Evolutionary conservation across 2,113 vertebrate species (phyloP).

Genomic region (Cygnus buccinator): DNA sequence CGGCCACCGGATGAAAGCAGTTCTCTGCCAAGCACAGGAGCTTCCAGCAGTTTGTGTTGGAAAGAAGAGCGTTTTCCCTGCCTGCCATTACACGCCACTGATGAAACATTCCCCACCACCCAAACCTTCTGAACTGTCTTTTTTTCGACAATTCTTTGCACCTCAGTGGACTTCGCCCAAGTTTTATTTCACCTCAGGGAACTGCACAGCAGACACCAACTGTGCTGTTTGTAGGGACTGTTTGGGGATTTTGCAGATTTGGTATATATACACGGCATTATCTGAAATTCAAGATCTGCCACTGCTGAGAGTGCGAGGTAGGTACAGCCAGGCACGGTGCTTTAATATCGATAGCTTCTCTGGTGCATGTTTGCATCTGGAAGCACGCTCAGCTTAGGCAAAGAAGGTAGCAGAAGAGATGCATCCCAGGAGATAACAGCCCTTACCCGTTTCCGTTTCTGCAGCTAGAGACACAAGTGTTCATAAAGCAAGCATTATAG

Average conservation of each 20-base stretch:
- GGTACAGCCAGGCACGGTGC: not conserved
- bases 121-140: not conserved
- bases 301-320: not conserved
- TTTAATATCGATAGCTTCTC: not conserved
- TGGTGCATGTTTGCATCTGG: not conserved
- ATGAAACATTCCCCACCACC: rapidly evolving
- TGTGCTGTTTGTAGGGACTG: not conserved
- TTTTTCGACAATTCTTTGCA: not conserved
- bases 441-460: not conserved
- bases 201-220: not conserved
- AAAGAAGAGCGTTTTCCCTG: too few species aligned
- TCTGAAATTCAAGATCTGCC: not conserved
- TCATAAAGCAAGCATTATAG: rapidly evolving
- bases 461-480: not conserved
- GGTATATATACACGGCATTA: rapidly evolving
- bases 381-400: not conserved
- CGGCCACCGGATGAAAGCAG: rapidly evolving
- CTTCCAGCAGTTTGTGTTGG: too few species aligned
- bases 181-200: rapidly evolving
- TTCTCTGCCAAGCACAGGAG: not conserved
- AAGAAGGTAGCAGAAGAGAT: not conserved
- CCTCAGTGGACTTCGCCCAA: not conserved
- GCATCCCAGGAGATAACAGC: not conserved
- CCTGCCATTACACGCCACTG: not conserved
- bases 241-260: rapidly evolving